phyloP scores from a whole-genome alignment of 2,797 vertebrate species.

The Salarias fasciatus region DNA sequence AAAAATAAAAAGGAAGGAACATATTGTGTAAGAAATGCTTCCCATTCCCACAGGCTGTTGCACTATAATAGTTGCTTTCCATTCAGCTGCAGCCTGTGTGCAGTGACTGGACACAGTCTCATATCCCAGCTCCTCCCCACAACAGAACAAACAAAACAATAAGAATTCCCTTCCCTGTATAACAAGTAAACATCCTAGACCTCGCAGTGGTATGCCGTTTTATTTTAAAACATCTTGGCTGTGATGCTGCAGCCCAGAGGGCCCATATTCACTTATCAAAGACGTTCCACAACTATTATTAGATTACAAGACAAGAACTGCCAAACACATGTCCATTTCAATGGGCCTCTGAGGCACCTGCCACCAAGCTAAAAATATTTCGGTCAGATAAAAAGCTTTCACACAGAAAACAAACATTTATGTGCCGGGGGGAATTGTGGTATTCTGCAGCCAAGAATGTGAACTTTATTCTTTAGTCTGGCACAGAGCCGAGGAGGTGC shows the following conservation, averaged over 20 bases:
- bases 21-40: neutral
- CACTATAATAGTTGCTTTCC: too few relatives aligned
- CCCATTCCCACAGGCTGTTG: too few relatives aligned
- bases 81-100: too few relatives aligned
- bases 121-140: neutral
- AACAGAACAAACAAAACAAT: neutral
- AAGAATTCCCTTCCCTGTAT: conserved; percentile 16
- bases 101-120: too few relatives aligned
- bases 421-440: conserved; percentile 37
- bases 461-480: conserved; percentile 6
- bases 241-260: conserved; percentile 39
- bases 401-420: conserved; percentile 45
- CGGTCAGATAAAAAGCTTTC: conserved; percentile 16
- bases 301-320: conserved; percentile 25
- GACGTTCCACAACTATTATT: conserved; percentile 32
- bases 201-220: conserved; percentile 38
- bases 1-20: neutral
- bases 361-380: conserved; percentile 44
- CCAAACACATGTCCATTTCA: conserved; percentile 33
- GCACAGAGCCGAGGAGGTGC: conserved; percentile 2
- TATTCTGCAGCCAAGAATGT: neutral
- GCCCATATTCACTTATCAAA: conserved; percentile 44
- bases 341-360: conserved; percentile 49
- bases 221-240: conserved; percentile 26
- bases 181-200: conserved; percentile 46